phyloP scores from a whole-genome alignment of 2,888 invertebrate genomes.

The Agrypnus murinus region DNA sequence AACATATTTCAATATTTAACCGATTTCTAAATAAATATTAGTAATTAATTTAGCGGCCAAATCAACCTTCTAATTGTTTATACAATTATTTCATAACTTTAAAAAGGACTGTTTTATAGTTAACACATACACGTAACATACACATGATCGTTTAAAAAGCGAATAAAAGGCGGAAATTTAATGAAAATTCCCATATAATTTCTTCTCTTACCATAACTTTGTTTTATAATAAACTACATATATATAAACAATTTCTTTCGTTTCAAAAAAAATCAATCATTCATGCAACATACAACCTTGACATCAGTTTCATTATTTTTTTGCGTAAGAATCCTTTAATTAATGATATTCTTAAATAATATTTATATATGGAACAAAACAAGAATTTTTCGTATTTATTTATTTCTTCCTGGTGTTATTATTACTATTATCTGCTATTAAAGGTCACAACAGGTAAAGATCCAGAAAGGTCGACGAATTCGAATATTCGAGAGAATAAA shows the following conservation, averaged over 20 bases:
- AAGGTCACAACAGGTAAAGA: slow-evolving; percentile 10
- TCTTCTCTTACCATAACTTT: not conserved
- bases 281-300: no score
- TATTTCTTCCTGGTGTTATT: not conserved
- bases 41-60: slow-evolving; percentile 16
- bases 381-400: not conserved
- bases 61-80: slow-evolving; percentile 34
- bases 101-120: no score
- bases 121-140: slow-evolving; percentile 18
- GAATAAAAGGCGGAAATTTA: slow-evolving; percentile 10
- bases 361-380: slow-evolving; percentile 2
- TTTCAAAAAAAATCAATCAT: no score
- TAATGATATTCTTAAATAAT: no score
- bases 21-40: slow-evolving; percentile 36
- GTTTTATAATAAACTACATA: not conserved
- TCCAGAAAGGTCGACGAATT: slow-evolving; percentile 11
- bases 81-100: slow-evolving; percentile 9
- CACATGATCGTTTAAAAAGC: not conserved
- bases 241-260: no score
- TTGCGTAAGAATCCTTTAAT: no score
- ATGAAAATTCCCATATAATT: slow-evolving; percentile 6
- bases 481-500: slow-evolving; percentile 12
- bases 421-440: not conserved
- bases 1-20: slow-evolving; percentile 22
- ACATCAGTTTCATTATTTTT: no score